Evolutionary conservation across 2,113 vertebrate species (phyloP).

Genomic region (Eidolon helvum): DNA sequence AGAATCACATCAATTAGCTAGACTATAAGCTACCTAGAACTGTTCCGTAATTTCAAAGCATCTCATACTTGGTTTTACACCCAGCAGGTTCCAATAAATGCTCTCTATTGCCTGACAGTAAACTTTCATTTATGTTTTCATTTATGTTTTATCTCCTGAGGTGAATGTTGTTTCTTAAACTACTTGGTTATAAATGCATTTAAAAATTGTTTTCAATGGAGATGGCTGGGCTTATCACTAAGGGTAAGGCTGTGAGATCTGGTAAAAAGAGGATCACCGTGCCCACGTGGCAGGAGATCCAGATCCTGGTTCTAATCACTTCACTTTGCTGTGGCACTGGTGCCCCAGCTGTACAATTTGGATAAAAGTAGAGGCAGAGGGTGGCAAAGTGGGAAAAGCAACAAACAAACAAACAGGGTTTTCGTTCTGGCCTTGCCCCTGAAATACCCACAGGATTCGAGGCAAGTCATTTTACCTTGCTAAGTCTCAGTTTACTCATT

Average conservation of each 20-base stretch:
- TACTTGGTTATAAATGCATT: neutral
- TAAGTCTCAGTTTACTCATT: neutral
- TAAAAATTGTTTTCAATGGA: neutral
- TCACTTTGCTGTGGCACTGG: neutral
- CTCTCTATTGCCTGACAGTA: neutral
- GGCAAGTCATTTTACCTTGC: neutral
- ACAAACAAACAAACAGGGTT: neutral
- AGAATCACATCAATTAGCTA: neutral
- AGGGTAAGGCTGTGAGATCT: neutral
- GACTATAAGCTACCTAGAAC: neutral
- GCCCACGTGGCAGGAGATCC: accelerated
- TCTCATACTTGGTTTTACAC: neutral
- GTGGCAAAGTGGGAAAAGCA: neutral
- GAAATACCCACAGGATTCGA: neutral
- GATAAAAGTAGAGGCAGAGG: neutral
- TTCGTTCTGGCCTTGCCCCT: neutral
- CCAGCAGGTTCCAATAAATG: conserved; percentile 23
- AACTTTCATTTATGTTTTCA: neutral
- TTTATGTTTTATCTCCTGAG: neutral
- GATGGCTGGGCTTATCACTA: neutral
- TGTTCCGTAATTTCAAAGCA: conserved; percentile 1
- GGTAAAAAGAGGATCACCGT: neutral
- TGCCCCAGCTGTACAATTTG: neutral
- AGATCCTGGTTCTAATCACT: neutral
- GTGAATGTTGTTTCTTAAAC: conserved; percentile 22